These are phyloP conservation scores for Pangasius krempfi DNA, from an alignment of 2,797 vertebrate species.

Conservation along the genomic window DNA sequence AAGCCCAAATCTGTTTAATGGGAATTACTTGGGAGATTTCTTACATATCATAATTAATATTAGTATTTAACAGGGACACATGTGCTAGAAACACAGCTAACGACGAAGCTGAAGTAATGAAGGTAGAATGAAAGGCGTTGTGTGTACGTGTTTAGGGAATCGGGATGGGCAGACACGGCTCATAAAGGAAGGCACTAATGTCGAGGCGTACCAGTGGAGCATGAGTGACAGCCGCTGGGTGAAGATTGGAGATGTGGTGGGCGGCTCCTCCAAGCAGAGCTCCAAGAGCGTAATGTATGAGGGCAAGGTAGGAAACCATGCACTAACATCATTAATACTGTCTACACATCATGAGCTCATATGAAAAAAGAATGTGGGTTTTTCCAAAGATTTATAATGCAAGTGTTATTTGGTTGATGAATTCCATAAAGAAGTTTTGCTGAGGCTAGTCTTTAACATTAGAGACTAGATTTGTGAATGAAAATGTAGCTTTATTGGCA, in stretches of 20 bases:
- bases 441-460: neutral
- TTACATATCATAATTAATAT: neutral
- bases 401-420: neutral
- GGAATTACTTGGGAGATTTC: neutral
- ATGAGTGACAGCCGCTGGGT: conserved; percentile 87
- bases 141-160: conserved; percentile 75
- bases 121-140: no score
- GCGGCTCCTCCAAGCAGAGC: conserved; percentile 89
- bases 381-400: neutral
- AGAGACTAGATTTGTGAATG: neutral
- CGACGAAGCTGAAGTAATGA: neutral
- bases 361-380: neutral
- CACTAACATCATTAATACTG: neutral
- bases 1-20: no score
- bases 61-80: neutral
- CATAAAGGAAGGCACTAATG: conserved; percentile 86
- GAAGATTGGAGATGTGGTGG: conserved; percentile 97
- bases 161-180: conserved; percentile 95
- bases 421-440: neutral
- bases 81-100: neutral
- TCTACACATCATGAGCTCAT: neutral
- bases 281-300: conserved; percentile 93
- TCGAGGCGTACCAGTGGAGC: conserved; percentile 98
- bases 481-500: neutral
- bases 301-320: conserved; percentile 83